Evolutionary conservation across 2,888 invertebrate genomes (phyloP).

Genomic region (Parnassius glacialis): DNA sequence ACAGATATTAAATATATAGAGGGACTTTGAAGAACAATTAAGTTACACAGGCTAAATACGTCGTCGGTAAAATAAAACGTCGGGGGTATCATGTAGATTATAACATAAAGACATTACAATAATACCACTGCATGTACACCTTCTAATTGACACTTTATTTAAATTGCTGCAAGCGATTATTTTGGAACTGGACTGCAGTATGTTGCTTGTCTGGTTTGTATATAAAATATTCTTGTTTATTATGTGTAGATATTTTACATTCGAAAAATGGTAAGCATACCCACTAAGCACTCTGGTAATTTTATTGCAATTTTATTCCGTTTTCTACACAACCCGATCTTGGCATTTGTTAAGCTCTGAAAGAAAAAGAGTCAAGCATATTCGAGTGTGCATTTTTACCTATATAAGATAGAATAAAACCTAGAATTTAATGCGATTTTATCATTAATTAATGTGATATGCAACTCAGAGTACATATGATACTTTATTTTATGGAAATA

Average conservation of each 20-base stretch:
- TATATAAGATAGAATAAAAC: constrained; percentile 50
- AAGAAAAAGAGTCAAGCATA: constrained; percentile 47
- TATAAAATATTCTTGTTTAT: constrained; percentile 71
- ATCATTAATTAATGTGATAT: constrained; percentile 32
- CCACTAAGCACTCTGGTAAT: constrained; percentile 58
- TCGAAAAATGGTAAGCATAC: constrained; percentile 60
- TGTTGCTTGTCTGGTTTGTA: constrained; percentile 59
- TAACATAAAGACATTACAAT: constrained; percentile 58
- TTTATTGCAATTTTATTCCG: constrained; percentile 59
- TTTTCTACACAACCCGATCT: constrained; percentile 28
- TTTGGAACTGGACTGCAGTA: constrained; percentile 57
- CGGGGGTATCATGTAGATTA: constrained; percentile 53
- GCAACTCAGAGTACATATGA: constrained; percentile 17
- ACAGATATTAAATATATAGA: too few relatives aligned
- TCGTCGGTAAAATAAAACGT: too few relatives aligned
- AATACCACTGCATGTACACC: constrained; percentile 48
- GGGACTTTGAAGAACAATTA: too few relatives aligned
- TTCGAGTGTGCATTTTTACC: constrained; percentile 49
- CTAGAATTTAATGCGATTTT: constrained; percentile 50
- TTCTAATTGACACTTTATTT: constrained; percentile 76
- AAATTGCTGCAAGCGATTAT: constrained; percentile 66
- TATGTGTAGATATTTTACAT: constrained; percentile 65
- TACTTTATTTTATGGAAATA: constrained; percentile 28
- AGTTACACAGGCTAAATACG: constrained; percentile 8
- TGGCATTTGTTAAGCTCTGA: constrained; percentile 34